phyloP scores from a whole-genome alignment of 2,888 invertebrate genomes.

The Limnephilus auricula region DNA sequence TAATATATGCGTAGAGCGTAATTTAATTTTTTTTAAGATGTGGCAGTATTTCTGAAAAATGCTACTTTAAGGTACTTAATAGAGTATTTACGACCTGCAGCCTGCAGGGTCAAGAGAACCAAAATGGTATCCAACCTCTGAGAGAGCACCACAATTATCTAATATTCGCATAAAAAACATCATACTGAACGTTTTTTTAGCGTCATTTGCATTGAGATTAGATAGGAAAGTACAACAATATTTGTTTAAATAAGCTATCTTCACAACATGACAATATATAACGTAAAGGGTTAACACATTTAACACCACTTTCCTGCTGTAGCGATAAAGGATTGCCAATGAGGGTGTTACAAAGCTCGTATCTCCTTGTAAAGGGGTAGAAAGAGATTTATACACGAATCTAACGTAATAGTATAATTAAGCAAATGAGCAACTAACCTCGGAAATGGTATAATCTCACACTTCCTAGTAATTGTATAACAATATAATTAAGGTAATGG shows the following conservation, averaged over 20 bases:
- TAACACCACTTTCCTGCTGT: neutral
- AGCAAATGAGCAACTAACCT: constrained; percentile 51
- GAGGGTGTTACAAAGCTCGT: constrained; percentile 26
- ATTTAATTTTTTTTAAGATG: too few species aligned
- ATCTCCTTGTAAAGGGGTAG: constrained; percentile 49
- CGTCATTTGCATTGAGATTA: neutral
- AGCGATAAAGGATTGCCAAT: constrained; percentile 38
- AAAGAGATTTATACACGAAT: constrained; percentile 46
- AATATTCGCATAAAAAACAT: neutral
- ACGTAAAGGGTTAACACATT: neutral
- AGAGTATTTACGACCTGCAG: too few species aligned
- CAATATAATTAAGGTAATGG: constrained; percentile 50
- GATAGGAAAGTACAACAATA: neutral
- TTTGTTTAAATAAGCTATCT: neutral
- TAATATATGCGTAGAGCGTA: too few species aligned
- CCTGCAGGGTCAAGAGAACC: too few species aligned
- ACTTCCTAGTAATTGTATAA: constrained; percentile 54
- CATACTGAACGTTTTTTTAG: neutral
- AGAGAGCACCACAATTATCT: neutral
- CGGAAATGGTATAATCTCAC: constrained; percentile 36
- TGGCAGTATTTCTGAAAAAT: neutral
- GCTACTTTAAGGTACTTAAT: neutral
- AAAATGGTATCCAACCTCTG: neutral
- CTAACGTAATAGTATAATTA: constrained; percentile 53
- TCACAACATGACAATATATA: neutral